Evolutionary conservation across 2,888 invertebrate genomes (phyloP), one percentile per base, ranked within the genome.

Genomic region (Masnerella sp.): DNA sequence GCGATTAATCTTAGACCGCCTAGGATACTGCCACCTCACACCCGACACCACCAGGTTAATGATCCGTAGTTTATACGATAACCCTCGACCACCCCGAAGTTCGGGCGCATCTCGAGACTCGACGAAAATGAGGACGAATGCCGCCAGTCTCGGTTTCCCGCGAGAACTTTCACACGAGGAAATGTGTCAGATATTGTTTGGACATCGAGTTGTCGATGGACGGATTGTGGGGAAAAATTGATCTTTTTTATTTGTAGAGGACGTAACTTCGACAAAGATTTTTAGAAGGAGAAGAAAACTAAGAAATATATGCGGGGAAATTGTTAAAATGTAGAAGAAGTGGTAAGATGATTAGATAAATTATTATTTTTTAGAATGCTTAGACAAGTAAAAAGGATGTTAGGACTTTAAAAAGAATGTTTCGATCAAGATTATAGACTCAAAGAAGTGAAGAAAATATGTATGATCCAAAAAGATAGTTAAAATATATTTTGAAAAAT

Each of bases 51-150:
- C 69, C 81, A 81, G 85, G 86, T 86, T 87, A 87, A 87, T 87
- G 87, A 87, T 87, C 87, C 86, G 87, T 87, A 82, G 82, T 79
- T 79, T 83, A 79, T 78, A 81, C 84, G 87, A 87, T 87, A 87
- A 87, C 86, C 85, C 79, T 74, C 74, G 74, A 74, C 74, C 74
- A 71, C 67, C 70, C 74, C 40, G 70, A 52, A 59, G 65, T 52
- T 30, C 43, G 15, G 2, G 15, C 32, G 61, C 59, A 20, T 49
- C 69, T 58, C 54, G 49, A 74, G 65, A 59, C n/a, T 32, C 28
- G 18, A 28, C 38, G 43, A 47, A 51, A 45, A 69, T 45, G 64
- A 74, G 69, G 74, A 74, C 52, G 69, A 58, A 74, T 73, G 61
- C 5, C 32, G 11, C 25, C 34, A 9, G 32, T 2, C 20, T 20